Percentiles rank a stretch among this genome's conserved stretches.
These are phyloP conservation scores for Ypsolopha scabrella DNA, from an alignment of 2,888 invertebrate species.

Conservation along the genomic window DNA sequence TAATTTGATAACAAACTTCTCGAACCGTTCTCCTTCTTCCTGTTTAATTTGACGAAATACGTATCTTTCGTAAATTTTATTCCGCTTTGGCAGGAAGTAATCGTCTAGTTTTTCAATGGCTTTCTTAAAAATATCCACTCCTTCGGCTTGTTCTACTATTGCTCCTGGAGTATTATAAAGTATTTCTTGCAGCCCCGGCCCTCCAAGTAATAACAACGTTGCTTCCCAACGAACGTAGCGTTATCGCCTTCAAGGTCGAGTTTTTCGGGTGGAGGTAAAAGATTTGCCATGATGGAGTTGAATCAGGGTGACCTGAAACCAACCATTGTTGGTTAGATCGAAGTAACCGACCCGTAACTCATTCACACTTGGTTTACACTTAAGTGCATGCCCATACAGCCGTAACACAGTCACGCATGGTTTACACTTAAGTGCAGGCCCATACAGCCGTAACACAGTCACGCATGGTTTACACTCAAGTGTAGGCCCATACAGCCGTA, in stretches of 20 bases:
- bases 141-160: constrained; percentile 6
- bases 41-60: constrained; percentile 19
- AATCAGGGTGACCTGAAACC: constrained; percentile 1
- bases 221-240: constrained; percentile 20
- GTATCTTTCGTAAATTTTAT: constrained; percentile 12
- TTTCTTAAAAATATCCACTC: constrained; percentile 1
- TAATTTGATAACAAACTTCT: constrained; percentile 19
- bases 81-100: constrained; percentile 23
- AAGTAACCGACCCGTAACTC: too few relatives aligned
- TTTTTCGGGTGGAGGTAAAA: neutral
- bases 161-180: constrained; percentile 18
- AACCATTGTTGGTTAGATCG: too few relatives aligned
- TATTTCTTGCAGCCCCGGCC: constrained; percentile 17
- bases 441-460: too few relatives aligned
- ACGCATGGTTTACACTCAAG: too few relatives aligned
- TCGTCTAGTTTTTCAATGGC: constrained; percentile 16
- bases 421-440: too few relatives aligned
- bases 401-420: too few relatives aligned
- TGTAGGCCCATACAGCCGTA: too few relatives aligned
- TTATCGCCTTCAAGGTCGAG: constrained; percentile 18
- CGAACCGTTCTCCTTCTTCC: constrained; percentile 19
- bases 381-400: too few relatives aligned
- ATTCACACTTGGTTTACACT: too few relatives aligned
- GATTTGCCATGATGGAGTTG: neutral
- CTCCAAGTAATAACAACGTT: constrained; percentile 15